These are phyloP conservation scores for Pachyseris speciosa DNA, from an alignment of 64 coral and sea anemone species.

Conservation along the genomic window DNA sequence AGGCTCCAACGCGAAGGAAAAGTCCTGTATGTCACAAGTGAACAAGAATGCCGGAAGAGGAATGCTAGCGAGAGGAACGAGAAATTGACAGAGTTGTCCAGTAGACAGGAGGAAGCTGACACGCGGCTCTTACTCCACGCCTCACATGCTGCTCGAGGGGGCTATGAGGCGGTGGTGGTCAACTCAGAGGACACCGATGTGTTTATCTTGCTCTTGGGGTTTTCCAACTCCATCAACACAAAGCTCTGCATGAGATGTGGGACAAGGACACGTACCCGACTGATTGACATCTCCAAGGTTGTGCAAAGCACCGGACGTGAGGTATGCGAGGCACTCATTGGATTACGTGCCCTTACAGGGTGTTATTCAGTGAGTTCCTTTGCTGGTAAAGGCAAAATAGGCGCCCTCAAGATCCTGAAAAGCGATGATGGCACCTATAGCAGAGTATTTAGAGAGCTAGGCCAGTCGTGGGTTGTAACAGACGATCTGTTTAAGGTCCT, in stretches of 20 bases:
- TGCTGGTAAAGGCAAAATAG: slow-evolving; percentile 47
- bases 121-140: slow-evolving; percentile 50
- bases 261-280: slow-evolving; percentile 17
- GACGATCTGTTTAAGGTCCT: neutral
- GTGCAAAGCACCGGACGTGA: neutral
- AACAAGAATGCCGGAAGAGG: slow-evolving; percentile 1
- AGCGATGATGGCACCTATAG: neutral
- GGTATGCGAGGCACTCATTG: slow-evolving; percentile 32
- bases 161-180: slow-evolving; percentile 12
- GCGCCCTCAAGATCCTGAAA: slow-evolving; percentile 34
- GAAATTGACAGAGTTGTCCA: neutral
- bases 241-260: slow-evolving; percentile 30
- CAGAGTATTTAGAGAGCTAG: slow-evolving; percentile 21
- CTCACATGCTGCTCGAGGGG: slow-evolving; percentile 10
- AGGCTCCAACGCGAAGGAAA: slow-evolving; percentile 1
- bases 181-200: slow-evolving; percentile 52
- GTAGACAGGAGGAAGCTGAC: slow-evolving; percentile 44
- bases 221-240: neutral
- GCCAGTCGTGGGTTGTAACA: slow-evolving; percentile 44
- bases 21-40: slow-evolving; percentile 23
- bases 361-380: slow-evolving; percentile 57
- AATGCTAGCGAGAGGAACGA: neutral
- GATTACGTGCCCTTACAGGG: slow-evolving; percentile 30
- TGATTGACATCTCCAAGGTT: neutral
- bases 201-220: slow-evolving; percentile 25